Conservation (phyloP, 2,113 vertebrate genomes). For the Gymnogyps californianus region DNA sequence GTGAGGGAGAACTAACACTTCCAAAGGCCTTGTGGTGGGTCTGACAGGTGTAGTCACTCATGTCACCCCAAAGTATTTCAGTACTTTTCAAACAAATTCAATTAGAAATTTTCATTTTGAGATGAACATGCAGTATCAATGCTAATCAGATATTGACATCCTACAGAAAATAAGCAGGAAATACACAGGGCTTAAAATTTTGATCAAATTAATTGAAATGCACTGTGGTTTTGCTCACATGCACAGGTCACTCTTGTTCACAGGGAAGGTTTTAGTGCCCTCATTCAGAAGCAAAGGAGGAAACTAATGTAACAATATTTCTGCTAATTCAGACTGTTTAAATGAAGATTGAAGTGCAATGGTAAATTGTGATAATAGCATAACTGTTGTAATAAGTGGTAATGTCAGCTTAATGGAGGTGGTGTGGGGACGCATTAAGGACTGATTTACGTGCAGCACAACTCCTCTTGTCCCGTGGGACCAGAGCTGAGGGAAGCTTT, state of each 20-base stretch:
- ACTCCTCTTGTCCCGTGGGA: not conserved
- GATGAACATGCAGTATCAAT: rapidly evolving
- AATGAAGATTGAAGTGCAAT: not conserved
- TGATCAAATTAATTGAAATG: not conserved
- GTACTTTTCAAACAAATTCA: too few species aligned
- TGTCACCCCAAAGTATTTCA: too few species aligned
- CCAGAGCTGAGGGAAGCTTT: not conserved
- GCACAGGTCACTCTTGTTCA: not conserved
- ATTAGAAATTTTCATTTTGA: too few species aligned
- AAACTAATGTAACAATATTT: not conserved
- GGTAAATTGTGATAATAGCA: not conserved
- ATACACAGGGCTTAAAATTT: not conserved
- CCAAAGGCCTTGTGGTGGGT: too few species aligned
- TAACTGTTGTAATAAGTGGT: not conserved
- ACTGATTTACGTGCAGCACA: not conserved
- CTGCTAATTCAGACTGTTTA: not conserved
- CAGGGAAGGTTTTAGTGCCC: not conserved
- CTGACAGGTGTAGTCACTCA: too few species aligned
- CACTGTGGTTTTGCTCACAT: not conserved
- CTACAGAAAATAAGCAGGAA: not conserved
- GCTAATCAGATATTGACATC: too few species aligned
- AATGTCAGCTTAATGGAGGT: not conserved
- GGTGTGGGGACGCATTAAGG: not conserved
- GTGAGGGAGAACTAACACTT: too few species aligned
- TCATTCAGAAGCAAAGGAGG: not conserved